Evolutionary conservation across 2,113 vertebrate genomes (phyloP), one percentile per base, ranked within the genome.

Genomic region (Trematocara nigrifrons): DNA sequence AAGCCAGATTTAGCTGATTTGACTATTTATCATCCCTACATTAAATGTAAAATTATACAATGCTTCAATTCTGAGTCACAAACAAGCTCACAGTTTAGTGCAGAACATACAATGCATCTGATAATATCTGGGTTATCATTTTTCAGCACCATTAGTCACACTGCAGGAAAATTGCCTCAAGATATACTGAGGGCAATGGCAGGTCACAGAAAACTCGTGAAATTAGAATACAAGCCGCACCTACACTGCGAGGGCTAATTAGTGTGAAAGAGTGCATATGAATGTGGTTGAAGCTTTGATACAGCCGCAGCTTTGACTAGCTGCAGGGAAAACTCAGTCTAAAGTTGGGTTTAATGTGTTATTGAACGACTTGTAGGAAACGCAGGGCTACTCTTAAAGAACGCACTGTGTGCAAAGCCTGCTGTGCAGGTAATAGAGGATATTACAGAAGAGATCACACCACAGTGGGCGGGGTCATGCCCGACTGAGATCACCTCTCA

Each of bases 401-500:
- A 35, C 59, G 35, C 6, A 16, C 83, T 22, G 81, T 66, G 79
- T 52, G 54, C 20, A 64, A 79, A 69, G 49, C 51, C 78, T 83
- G 59, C 88, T 86, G 64, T 84, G 80, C 40, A 71, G 45, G 78
- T 89, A 87, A 89, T 86, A 40, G 76, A 87, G 80, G 12, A 47
- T 42, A 89, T 84, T 87, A 84, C 15, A 18, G 54, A 82, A 52
- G 53, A 59, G 76, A 81, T 87, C 40, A 79, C 64, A 56, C 12
- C 31, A 83, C 53, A 38, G n/a, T 80, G 6, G 5, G 15, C 29
- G 11, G 45, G 26, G 33, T 26, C 71, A 51, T 31, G 51, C 33
- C 47, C 74, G 57, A 89, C 38, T 71, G 79, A 66, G 52, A 89
- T 82, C 80, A 80, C 33, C 69, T 89, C 31, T 51, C 7, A 57